Base-by-base conservation (phyloP, 2,888 invertebrate genomes). In the Myathropa florea region DNA sequence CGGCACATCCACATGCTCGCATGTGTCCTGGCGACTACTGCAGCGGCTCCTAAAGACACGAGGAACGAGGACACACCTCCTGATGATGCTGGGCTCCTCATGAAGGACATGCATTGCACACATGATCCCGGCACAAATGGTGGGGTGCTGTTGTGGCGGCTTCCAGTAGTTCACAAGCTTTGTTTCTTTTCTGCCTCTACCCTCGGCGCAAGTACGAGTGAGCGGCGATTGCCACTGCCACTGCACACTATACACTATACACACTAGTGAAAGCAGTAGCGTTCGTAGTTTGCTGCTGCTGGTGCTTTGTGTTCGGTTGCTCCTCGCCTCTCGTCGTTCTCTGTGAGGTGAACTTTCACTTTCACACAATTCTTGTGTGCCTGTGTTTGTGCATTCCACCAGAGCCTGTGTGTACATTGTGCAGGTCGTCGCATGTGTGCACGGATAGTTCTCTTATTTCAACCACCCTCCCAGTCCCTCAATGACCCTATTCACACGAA, bases 101-200 rank as follows among this genome's bases (percentile, higher is more conserved):
- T 85, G 73, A 77, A 85, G 85, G 85, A 85, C 85, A 77, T 85
- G 68, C 82, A 82, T 82, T 82, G 77, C 85, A 85, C 85, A 81
- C 73, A 85, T 77, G 81, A 78, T 68, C 14, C 70, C 67, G 53
- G 10, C 46, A 18, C 18, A 18, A 7, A 18, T 71, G 59, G 65
- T 23, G 33, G 55, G 72, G 55, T 55, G 71, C 28, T 14, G 18
- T 28, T 9, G 53, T 14, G 71, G 39, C 21, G 65, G 36, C 39
- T 24, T 21, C 30, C 30, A 59, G 77, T 68, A 68, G 77, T 78
- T 85, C 73, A 73, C 78, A 85, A 85, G 81, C 85, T 77, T 85
- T 85, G 85, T 85, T 85, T 85, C 85, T 85, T 85, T 85, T 85
- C 85, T 82, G 65, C 85, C 24, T 65, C 63, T 64, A 60, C 68